phyloP scores from a whole-genome alignment of 2,888 invertebrate genomes.

The Monopis laevigella region DNA sequence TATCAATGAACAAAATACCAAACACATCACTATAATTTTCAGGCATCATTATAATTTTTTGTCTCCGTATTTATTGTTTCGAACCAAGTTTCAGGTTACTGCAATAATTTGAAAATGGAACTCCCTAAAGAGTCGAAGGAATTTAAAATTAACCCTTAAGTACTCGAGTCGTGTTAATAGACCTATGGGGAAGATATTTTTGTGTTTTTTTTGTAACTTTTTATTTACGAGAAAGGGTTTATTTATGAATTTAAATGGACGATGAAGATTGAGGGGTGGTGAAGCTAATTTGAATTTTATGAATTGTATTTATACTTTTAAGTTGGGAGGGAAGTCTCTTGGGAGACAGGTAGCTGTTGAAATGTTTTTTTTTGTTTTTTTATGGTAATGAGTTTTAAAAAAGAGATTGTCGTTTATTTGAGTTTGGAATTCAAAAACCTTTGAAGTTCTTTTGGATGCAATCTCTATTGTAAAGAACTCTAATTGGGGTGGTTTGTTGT shows the following conservation, averaged over 20 bases:
- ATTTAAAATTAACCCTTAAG: constrained; percentile 57
- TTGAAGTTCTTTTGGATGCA: too few species aligned
- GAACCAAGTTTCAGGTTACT: constrained; percentile 41
- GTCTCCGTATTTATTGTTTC: constrained; percentile 51
- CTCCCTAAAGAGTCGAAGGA: constrained; percentile 38
- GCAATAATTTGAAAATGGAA: constrained; percentile 33
- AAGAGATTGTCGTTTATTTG: constrained; percentile 1
- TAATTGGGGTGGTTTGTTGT: too few species aligned
- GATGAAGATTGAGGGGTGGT: constrained; percentile 43
- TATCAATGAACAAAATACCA: background rate
- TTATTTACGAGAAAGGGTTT: constrained; percentile 36
- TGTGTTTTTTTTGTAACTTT: constrained; percentile 27
- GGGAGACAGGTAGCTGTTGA: constrained; percentile 23
- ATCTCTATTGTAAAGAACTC: too few species aligned
- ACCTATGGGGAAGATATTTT: constrained; percentile 33
- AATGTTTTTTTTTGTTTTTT: constrained; percentile 25
- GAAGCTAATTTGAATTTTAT: constrained; percentile 62
- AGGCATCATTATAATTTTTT: constrained; percentile 22
- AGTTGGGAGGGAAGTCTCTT: constrained; percentile 34
- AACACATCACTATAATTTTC: constrained; percentile 10
- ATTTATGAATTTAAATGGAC: constrained; percentile 62
- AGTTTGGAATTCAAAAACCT: background rate
- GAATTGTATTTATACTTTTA: constrained; percentile 43
- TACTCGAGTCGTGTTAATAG: constrained; percentile 59
- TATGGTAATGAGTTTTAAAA: constrained; percentile 19